These are phyloP conservation scores for Phrynosoma blainvillii DNA, from an alignment of 2,113 vertebrate species.

Conservation along the genomic window DNA sequence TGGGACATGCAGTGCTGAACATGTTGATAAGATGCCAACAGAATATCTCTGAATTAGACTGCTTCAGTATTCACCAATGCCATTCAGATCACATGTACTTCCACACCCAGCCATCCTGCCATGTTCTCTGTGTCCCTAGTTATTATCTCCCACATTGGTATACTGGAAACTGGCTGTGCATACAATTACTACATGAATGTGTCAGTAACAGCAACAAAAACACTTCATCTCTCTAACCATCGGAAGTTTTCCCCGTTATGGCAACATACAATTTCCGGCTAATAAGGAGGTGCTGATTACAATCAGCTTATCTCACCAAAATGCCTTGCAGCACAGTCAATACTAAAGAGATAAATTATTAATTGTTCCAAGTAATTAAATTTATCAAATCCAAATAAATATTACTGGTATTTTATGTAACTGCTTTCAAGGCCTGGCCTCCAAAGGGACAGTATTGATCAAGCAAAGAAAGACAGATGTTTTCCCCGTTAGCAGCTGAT, in stretches of 20 bases:
- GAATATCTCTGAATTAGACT: not conserved
- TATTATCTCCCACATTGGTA: constrained; percentile 9
- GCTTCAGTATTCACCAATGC: not conserved
- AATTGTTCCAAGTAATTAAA: constrained; percentile 75
- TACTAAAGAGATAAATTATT: constrained; percentile 76
- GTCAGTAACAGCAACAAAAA: constrained; percentile 60
- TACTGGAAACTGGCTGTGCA: not conserved
- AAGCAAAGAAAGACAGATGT: constrained; percentile 69
- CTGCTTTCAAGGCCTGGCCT: constrained; percentile 57
- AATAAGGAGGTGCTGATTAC: constrained; percentile 62
- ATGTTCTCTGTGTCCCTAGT: not conserved
- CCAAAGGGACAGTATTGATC: constrained; percentile 69
- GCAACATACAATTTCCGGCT: constrained; percentile 64
- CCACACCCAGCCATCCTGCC: not conserved
- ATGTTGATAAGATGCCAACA: not conserved
- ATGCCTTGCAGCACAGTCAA: constrained; percentile 65
- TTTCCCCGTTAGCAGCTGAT: constrained; percentile 51
- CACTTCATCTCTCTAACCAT: constrained; percentile 59
- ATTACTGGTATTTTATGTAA: constrained; percentile 72
- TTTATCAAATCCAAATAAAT: constrained; percentile 75
- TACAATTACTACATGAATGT: not conserved
- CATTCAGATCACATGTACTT: constrained; percentile 3
- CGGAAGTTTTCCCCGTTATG: constrained; percentile 41
- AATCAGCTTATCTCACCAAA: constrained; percentile 56
- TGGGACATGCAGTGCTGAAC: not conserved